These are phyloP conservation scores for Sebastes fasciatus DNA, from an alignment of 2,113 vertebrate genomes.

Conservation along the genomic window DNA sequence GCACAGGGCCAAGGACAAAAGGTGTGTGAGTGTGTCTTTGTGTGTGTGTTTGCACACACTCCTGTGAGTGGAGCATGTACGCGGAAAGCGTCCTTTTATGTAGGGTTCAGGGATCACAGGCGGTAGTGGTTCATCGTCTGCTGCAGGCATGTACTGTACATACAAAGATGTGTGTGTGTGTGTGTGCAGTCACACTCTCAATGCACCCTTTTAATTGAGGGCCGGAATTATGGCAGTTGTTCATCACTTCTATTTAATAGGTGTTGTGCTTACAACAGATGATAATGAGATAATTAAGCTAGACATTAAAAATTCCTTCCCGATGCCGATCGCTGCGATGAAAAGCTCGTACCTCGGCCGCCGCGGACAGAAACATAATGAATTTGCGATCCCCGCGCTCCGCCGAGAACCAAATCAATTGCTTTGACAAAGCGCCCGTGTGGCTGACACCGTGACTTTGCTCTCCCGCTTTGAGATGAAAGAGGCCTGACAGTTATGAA, in stretches of 20 bases:
- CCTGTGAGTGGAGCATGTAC: slow-evolving; percentile 27
- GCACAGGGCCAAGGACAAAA: slow-evolving; percentile 76
- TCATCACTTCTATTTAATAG: background rate
- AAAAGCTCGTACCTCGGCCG: slow-evolving; percentile 15
- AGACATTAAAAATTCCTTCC: slow-evolving; percentile 8
- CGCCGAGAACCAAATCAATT: slow-evolving; percentile 53
- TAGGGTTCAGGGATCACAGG: slow-evolving; percentile 30
- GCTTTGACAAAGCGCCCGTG: slow-evolving; percentile 47
- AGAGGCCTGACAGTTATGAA: slow-evolving; percentile 64
- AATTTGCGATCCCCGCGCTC: slow-evolving; percentile 25
- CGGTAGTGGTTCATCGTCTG: slow-evolving; percentile 20
- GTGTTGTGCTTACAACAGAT: background rate
- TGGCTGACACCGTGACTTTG: slow-evolving; percentile 64
- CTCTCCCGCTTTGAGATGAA: slow-evolving; percentile 56
- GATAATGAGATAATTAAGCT: slow-evolving; percentile 37
- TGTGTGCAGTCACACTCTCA: background rate
- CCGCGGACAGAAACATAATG: slow-evolving; percentile 39
- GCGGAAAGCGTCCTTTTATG: slow-evolving; percentile 52
- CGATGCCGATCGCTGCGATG: slow-evolving; percentile 28
- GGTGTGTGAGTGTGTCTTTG: slow-evolving; percentile 38
- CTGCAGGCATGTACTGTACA: slow-evolving; percentile 28
- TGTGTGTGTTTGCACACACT: slow-evolving; percentile 2
- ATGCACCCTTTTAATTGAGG: background rate
- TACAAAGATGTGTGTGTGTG: background rate
- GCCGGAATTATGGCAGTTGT: background rate